A percentile compares a stretch with the other conserved stretches of the same genome.
Conservation (phyloP, 2,888 invertebrate genomes). For the Cataglyphis rosenhaueri region DNA sequence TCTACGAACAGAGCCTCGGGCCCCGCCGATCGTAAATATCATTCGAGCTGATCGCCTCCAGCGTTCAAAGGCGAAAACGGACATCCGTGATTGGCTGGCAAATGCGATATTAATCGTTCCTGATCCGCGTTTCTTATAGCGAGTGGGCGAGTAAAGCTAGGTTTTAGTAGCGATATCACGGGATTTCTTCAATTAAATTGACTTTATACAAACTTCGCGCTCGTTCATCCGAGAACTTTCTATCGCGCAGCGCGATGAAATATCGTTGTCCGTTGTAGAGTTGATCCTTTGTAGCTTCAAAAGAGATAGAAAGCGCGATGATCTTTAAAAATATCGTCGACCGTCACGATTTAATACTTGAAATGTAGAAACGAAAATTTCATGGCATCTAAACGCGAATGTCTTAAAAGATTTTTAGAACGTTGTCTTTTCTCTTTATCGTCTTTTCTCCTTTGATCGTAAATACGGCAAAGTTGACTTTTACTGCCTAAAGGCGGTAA, state of each 20-base stretch:
- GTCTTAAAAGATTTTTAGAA: slow-evolving; percentile 11
- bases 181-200: slow-evolving; percentile 43
- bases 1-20: slow-evolving; percentile 63
- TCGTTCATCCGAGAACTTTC: slow-evolving; percentile 38
- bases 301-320: slow-evolving; percentile 32
- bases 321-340: neutral
- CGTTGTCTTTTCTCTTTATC: slow-evolving; percentile 59
- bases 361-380: slow-evolving; percentile 19
- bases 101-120: slow-evolving; percentile 70
- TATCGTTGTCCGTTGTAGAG: neutral
- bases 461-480: slow-evolving; percentile 66
- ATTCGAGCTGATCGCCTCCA: slow-evolving; percentile 65
- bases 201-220: slow-evolving; percentile 9
- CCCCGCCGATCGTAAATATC: slow-evolving; percentile 75
- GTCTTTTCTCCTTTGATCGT: slow-evolving; percentile 59
- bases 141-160: slow-evolving; percentile 49
- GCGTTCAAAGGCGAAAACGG: slow-evolving; percentile 65
- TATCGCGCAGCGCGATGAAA: neutral
- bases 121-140: slow-evolving; percentile 59
- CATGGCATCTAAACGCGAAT: neutral
- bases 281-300: neutral
- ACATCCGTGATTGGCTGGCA: slow-evolving; percentile 61
- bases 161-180: slow-evolving; percentile 23
- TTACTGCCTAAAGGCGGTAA: slow-evolving; percentile 63
- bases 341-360: slow-evolving; percentile 10